Percentiles rank a stretch among this genome's conserved stretches.
phyloP scores from a whole-genome alignment of 2,888 invertebrate species.

The Malacosoma neustria region DNA sequence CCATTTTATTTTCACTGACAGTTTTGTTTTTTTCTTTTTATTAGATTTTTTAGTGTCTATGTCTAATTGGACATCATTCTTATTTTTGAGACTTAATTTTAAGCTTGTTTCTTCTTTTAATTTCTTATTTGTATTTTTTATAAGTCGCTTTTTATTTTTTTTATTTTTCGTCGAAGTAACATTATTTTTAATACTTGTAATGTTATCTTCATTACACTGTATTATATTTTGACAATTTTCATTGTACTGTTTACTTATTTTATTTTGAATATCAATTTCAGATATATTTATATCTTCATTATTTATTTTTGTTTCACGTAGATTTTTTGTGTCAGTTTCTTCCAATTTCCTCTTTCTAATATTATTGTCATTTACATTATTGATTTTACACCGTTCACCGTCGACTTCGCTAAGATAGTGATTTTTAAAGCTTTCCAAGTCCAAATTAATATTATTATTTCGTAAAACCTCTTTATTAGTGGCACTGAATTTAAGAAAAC shows the following conservation, averaged over 20 bases:
- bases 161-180: too few species aligned
- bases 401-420: constrained; percentile 44
- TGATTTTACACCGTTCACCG: constrained; percentile 9
- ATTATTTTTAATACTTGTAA: too few species aligned
- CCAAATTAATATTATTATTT: constrained; percentile 28
- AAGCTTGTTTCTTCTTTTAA: not conserved
- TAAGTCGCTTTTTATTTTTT: not conserved
- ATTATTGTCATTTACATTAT: not conserved
- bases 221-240: too few species aligned
- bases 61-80: constrained; percentile 11
- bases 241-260: too few species aligned
- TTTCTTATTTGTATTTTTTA: too few species aligned
- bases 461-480: constrained; percentile 27
- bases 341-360: not conserved
- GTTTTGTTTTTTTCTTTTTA: constrained; percentile 20
- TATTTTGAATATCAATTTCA: not conserved
- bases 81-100: constrained; percentile 1
- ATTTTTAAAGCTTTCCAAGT: constrained; percentile 48
- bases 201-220: too few species aligned
- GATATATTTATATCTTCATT: not conserved
- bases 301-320: too few species aligned
- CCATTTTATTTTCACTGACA: constrained; percentile 42
- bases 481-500: constrained; percentile 35
- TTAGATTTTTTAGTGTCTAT: constrained; percentile 11
- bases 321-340: not conserved